A percentile compares a stretch with the other conserved stretches of the same genome.
Evolutionary conservation across 1,140 invertebrate genomes (phyloP).

Genomic region (Asobara japonica): DNA sequence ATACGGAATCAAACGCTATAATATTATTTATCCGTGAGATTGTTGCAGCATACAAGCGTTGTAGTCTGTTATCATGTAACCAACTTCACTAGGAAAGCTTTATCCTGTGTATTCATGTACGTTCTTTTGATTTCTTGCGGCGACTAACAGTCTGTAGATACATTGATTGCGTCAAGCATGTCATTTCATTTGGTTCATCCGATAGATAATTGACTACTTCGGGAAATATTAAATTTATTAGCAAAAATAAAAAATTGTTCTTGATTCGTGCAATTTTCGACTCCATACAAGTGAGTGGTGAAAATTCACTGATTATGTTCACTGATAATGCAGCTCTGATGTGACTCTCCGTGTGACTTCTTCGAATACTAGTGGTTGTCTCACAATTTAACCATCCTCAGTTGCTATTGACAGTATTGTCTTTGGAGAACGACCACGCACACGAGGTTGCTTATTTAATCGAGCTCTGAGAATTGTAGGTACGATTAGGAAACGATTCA

Average conservation of each 20-base stretch:
- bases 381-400: neutral
- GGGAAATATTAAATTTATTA: neutral
- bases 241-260: neutral
- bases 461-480: too few relatives aligned
- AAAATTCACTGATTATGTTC: neutral
- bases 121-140: neutral
- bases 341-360: neutral
- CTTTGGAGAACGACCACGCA: neutral
- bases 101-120: conserved; percentile 34
- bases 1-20: conserved; percentile 30
- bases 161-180: neutral
- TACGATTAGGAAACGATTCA: too few relatives aligned
- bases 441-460: neutral
- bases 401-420: neutral
- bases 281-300: neutral
- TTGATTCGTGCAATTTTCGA: neutral
- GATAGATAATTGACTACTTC: neutral
- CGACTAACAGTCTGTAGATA: neutral
- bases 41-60: too few relatives aligned
- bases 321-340: neutral
- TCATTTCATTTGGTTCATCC: neutral
- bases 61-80: conserved; percentile 18
- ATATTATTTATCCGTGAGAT: neutral
- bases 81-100: conserved; percentile 24
- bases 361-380: neutral